Evolutionary conservation across 2,113 vertebrate genomes (phyloP), one percentile per base, ranked within the genome.

Genomic region (Cavia porcellus): DNA sequence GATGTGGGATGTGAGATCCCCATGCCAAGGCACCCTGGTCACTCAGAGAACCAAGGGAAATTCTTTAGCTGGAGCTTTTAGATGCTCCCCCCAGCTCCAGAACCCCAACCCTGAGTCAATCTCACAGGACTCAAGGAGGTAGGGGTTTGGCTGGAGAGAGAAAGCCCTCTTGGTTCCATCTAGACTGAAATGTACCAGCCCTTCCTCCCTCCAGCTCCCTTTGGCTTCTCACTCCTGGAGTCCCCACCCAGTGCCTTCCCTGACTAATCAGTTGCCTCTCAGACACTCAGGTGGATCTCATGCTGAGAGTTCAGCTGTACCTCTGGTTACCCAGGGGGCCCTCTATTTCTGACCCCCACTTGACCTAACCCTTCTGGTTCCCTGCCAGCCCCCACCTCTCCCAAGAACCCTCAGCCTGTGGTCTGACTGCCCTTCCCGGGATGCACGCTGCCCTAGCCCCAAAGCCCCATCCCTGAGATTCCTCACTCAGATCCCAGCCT

Each of bases 21-120:
- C 28, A 74, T 42, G 74, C 83, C 45, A 52, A 86, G 62, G 81
- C 38, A 82, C 9, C 86, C 83, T 35, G 52, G 28, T 95, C 70
- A 82, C 70, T 83, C 30, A 89, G 24, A 66, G 32, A 85, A 90
- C n/a, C 74, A 77, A 59, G 32, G 47, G 57, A 52, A 42, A n/a
- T 75, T 66, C 70, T 59, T 61, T 75, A 86, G 50, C 47, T 24
- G 38, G 93, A 94, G 68, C 83, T 94, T 96, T 93, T 96, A 91
- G 66, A 86, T 92, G 79, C 38, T 96, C 47, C 50, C 89, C 47
- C 59, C 55, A 94, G 3, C n/a, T 66, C 62, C n/a, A 86, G 66
- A 89, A 66, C 35, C 38, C 75, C 47, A 81, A 55, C 19, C 64
- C 57, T 35, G 47, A 96, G 68, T 72, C 9, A 70, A 75, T 83